Percentiles rank a stretch among this genome's conserved stretches.
These are phyloP conservation scores for Drosophila quadrilineata DNA, from an alignment of 1,140 invertebrate species.

Conservation along the genomic window DNA sequence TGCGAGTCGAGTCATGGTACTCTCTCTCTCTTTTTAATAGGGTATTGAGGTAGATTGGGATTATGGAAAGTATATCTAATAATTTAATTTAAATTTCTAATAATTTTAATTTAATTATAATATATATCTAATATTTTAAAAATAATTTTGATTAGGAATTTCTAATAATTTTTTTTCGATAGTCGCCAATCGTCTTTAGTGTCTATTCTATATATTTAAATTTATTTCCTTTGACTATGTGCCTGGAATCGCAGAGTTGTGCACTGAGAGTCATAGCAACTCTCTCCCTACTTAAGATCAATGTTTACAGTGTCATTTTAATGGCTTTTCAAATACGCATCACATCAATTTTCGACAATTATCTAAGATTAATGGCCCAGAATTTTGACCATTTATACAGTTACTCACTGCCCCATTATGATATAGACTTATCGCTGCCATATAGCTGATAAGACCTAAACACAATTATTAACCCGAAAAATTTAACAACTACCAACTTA, in stretches of 20 bases:
- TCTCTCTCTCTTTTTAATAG: background rate
- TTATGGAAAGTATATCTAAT: too few relatives aligned
- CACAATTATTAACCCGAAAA: slow-evolving; percentile 29
- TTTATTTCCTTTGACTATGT: too few relatives aligned
- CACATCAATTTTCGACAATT: slow-evolving; percentile 76
- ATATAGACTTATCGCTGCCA: slow-evolving; percentile 34
- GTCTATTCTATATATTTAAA: too few relatives aligned
- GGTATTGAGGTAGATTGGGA: too few relatives aligned
- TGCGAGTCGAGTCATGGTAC: background rate
- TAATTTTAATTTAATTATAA: too few relatives aligned
- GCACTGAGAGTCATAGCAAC: too few relatives aligned
- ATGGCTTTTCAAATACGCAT: slow-evolving; percentile 76
- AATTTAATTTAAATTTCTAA: too few relatives aligned
- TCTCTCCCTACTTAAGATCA: slow-evolving; percentile 33
- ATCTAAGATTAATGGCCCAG: slow-evolving; percentile 66
- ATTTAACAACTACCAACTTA: slow-evolving; percentile 25
- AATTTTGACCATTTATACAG: slow-evolving; percentile 46
- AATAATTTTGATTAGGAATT: too few relatives aligned
- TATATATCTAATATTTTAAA: too few relatives aligned
- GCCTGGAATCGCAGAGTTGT: too few relatives aligned
- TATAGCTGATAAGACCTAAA: slow-evolving; percentile 27
- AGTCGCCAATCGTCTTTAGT: too few relatives aligned
- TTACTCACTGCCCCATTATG: slow-evolving; percentile 58
- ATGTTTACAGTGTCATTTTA: slow-evolving; percentile 47
- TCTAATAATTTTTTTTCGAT: too few relatives aligned